Evolutionary conservation across 2,888 invertebrate genomes (phyloP), one percentile per base, ranked within the genome.

Genomic region (Phrixothrix hirtus): DNA sequence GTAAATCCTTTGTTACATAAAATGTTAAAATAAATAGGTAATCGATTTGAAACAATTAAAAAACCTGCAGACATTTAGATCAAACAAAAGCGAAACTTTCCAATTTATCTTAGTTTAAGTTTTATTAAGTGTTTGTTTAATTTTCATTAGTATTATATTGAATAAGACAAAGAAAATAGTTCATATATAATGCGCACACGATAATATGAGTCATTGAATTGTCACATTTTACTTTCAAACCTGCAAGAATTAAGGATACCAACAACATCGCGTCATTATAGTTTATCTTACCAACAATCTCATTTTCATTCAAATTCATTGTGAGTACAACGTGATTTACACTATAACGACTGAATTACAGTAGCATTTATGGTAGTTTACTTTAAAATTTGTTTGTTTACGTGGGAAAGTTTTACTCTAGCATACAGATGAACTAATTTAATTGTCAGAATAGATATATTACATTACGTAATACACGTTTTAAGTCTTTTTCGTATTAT

Each of bases 291-390:
- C 21, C 37, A 35, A 43, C 52, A 43, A 59, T 59, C 56, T 52
- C 25, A 32, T 43, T 55, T 48, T 45, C 48, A 59, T 59, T 57
- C 55, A 49, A 57, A 55, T 59, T 59, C 54, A 46, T 45, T 38
- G 52, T 36, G 50, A 37, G 46, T 50, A 29, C 44, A 36, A 51
- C 56, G 58, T 53, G 55, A 50, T 54, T 51, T 58, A 53, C 54
- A 54, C 45, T 32, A 17, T 32, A 54, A 55, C 48, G 48, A 50
- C 45, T 32, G 41, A 41, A 57, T 59, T 59, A 59, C 39, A 13
- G 11, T 15, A 38, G 17, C 39, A 27, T 42, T 48, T 38, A 27
- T 12, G 31, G 41, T 39, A 38, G 43, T 52, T 52, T 52, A 52
- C 34, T 38, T 44, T 9, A 30, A 32, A 37, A 38, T 48, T 47